phyloP scores from a whole-genome alignment of 2,888 invertebrate genomes.

The Desoria tigrina region DNA sequence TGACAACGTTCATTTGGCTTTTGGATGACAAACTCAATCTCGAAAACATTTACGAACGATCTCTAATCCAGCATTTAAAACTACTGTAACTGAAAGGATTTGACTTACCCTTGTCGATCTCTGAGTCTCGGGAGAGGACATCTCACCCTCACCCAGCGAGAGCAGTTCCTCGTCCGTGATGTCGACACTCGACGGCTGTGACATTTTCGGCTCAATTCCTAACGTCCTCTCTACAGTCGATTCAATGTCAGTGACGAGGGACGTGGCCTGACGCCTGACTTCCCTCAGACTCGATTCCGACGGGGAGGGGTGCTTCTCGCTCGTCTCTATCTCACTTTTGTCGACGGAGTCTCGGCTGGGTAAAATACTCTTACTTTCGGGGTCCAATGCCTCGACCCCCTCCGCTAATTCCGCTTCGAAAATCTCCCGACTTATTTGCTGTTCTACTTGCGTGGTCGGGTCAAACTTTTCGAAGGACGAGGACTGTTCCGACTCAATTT shows the following conservation, averaged over 20 bases:
- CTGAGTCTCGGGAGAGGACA: slow-evolving; percentile 67
- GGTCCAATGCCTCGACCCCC: slow-evolving; percentile 33
- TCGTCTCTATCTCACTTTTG: slow-evolving; percentile 50
- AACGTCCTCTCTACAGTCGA: slow-evolving; percentile 60
- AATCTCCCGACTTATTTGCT: slow-evolving; percentile 43
- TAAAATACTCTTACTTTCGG: slow-evolving; percentile 30
- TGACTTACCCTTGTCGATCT: slow-evolving; percentile 56
- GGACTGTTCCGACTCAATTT: slow-evolving; percentile 26
- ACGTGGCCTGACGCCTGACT: slow-evolving; percentile 61
- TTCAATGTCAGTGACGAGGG: slow-evolving; percentile 62
- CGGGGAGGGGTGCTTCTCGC: slow-evolving; percentile 34
- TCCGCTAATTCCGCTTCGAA: slow-evolving; percentile 43
- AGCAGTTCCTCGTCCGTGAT: slow-evolving; percentile 68
- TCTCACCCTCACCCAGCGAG: slow-evolving; percentile 71
- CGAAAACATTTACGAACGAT: too few species aligned
- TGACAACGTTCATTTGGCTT: too few species aligned
- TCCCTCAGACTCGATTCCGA: slow-evolving; percentile 55
- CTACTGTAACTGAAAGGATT: too few species aligned
- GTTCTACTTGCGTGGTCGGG: slow-evolving; percentile 6
- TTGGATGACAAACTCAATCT: too few species aligned
- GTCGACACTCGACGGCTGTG: slow-evolving; percentile 60
- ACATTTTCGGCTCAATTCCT: slow-evolving; percentile 34
- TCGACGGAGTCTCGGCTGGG: slow-evolving; percentile 39
- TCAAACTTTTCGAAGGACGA: background rate
- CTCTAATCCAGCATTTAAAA: too few species aligned